phyloP scores from a whole-genome alignment of 1,140 invertebrate genomes.

The Trichogramma pretiosum region DNA sequence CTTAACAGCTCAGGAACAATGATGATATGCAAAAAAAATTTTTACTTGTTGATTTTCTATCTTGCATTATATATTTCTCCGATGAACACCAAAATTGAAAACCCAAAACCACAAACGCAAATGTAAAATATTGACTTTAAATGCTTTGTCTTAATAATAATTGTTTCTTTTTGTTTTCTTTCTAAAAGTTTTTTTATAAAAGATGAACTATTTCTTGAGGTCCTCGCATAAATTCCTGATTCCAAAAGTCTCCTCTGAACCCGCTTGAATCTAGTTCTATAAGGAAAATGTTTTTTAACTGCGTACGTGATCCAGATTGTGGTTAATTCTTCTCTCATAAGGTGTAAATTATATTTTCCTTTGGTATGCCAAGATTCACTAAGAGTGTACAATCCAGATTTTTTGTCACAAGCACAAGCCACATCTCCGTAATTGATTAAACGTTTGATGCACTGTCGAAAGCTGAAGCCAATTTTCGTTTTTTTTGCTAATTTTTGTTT shows the following conservation, averaged over 20 bases:
- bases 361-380: background rate
- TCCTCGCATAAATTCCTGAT: background rate
- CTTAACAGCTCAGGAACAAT: too few species aligned
- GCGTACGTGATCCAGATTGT: background rate
- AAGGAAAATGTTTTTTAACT: background rate
- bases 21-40: background rate
- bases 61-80: background rate
- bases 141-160: background rate
- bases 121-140: background rate
- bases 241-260: background rate
- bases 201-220: background rate
- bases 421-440: background rate
- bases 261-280: background rate
- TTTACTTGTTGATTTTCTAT: background rate
- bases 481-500: background rate
- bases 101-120: background rate
- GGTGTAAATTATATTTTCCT: background rate
- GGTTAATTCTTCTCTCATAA: background rate
- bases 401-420: background rate
- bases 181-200: background rate
- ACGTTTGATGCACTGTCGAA: background rate
- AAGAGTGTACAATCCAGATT: background rate
- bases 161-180: background rate
- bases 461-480: background rate
- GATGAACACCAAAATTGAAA: background rate